phyloP scores from a whole-genome alignment of 2,113 vertebrate genomes.

The Cryptotis parvus region DNA sequence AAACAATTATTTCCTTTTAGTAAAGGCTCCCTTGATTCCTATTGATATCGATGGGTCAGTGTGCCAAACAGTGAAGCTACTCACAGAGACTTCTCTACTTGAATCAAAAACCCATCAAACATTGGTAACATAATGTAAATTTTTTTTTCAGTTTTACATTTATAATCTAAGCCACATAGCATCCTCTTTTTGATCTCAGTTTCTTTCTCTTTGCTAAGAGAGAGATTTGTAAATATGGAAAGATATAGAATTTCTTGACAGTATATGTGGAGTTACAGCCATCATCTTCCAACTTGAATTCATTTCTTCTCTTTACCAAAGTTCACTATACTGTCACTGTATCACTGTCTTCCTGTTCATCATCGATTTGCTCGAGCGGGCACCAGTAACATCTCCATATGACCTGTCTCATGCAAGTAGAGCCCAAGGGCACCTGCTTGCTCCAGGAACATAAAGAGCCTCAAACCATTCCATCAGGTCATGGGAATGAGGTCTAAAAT shows the following conservation, averaged over 20 bases:
- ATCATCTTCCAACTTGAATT: not conserved
- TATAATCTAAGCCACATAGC: not conserved
- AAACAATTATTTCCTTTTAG: not conserved
- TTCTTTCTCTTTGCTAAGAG: not conserved
- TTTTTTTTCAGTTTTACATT: not conserved
- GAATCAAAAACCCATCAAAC: not conserved
- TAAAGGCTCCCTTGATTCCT: not conserved
- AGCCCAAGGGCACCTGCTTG: too few species aligned
- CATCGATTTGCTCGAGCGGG: too few species aligned
- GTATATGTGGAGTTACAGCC: not conserved
- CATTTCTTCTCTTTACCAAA: not conserved
- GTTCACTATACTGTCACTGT: too few species aligned
- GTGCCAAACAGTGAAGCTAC: not conserved
- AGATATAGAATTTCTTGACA: not conserved
- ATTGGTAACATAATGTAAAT: not conserved
- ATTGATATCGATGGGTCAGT: not conserved
- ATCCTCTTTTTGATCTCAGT: not conserved
- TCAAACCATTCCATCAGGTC: too few species aligned
- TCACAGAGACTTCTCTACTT: not conserved
- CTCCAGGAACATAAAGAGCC: too few species aligned
- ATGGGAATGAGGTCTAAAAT: too few species aligned
- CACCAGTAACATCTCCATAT: too few species aligned
- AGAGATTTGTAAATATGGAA: not conserved
- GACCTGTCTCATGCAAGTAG: too few species aligned
- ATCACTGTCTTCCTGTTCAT: too few species aligned